phyloP scores from a whole-genome alignment of 2,888 invertebrate genomes.

The Synergus laeviventris region DNA sequence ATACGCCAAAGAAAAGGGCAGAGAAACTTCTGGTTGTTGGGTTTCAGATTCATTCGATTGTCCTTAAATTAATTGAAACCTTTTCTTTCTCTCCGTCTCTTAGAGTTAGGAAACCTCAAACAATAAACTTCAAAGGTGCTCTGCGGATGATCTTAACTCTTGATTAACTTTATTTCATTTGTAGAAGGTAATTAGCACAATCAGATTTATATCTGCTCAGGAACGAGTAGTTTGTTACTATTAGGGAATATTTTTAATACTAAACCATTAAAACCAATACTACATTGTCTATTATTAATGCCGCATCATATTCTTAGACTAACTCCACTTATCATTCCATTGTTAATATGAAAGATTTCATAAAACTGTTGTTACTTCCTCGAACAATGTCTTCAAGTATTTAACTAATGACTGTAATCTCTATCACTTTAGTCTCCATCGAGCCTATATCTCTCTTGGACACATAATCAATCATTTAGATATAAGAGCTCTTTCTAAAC shows the following conservation, averaged over 20 bases:
- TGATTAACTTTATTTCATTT: not conserved
- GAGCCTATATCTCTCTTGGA: conserved; percentile 17
- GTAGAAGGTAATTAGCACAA: not conserved
- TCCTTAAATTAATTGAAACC: conserved; percentile 39
- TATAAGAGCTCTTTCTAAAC: conserved; percentile 19
- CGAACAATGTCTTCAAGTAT: not conserved
- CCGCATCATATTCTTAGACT: not conserved
- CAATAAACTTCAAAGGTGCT: conserved; percentile 33
- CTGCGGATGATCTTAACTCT: not conserved
- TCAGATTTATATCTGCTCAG: not conserved
- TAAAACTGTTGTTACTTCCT: not conserved
- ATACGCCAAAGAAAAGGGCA: conserved; percentile 33
- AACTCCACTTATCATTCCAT: not conserved
- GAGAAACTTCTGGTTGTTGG: conserved; percentile 19
- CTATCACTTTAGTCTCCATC: conserved; percentile 26
- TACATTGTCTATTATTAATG: not conserved
- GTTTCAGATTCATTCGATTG: conserved; percentile 35
- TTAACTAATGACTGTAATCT: conserved; percentile 25
- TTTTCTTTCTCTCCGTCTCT: not conserved
- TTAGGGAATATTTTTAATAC: not conserved
- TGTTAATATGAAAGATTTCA: not conserved
- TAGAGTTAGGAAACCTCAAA: conserved; percentile 12
- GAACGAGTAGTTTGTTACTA: too few relatives aligned
- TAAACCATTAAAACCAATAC: not conserved
- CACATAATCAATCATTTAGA: conserved; percentile 24